These are phyloP conservation scores for Eueides isabella DNA, from an alignment of 1,140 invertebrate species.

Conservation along the genomic window DNA sequence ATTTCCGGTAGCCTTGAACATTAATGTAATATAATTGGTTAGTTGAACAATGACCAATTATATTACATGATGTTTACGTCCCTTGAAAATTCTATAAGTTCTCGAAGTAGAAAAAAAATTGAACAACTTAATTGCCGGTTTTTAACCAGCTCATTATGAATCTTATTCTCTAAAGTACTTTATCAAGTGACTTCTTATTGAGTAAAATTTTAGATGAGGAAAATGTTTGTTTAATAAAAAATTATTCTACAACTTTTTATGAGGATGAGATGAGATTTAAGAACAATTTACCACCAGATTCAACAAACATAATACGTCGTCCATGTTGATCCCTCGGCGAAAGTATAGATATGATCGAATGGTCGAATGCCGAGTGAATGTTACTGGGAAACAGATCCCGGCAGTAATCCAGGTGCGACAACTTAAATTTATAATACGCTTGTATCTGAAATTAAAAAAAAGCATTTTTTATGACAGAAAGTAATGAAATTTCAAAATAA, in stretches of 20 bases:
- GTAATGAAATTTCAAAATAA: too few relatives aligned
- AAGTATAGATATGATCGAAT: conserved; percentile 88
- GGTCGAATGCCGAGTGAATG: conserved; percentile 87
- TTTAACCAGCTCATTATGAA: too few relatives aligned
- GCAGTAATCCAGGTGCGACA: conserved; percentile 87
- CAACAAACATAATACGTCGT: conserved; percentile 87
- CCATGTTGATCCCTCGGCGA: conserved; percentile 89
- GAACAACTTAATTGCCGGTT: too few relatives aligned
- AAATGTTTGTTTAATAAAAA: too few relatives aligned
- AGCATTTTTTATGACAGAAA: background rate
- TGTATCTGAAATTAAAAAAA: conserved; percentile 83
- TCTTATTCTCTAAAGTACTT: too few relatives aligned
- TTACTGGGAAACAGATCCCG: conserved; percentile 85
- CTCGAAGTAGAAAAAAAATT: too few relatives aligned
- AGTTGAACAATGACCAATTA: background rate
- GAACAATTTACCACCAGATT: conserved; percentile 86
- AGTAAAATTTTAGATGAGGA: too few relatives aligned
- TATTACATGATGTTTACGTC: too few relatives aligned
- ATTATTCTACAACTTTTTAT: too few relatives aligned
- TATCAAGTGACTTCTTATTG: too few relatives aligned
- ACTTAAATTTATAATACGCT: conserved; percentile 89
- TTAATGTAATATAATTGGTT: background rate
- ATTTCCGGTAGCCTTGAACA: background rate
- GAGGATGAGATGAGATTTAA: background rate
- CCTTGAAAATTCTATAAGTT: too few relatives aligned